Conservation (phyloP, 2,797 vertebrate species). For the Coregonus ussuriensis region DNA sequence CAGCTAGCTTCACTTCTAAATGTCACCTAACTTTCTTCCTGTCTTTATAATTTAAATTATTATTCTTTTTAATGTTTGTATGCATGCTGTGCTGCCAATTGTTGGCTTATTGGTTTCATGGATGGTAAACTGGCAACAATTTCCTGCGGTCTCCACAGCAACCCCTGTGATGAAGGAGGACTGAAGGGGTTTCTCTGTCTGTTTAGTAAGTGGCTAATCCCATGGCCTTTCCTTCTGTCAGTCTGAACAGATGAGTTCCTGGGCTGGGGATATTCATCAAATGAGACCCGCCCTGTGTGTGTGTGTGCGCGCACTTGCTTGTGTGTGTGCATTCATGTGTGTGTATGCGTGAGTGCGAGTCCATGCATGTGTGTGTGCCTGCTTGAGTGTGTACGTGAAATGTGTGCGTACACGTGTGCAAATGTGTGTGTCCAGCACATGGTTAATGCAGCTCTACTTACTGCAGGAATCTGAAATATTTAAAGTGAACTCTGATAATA, state of each 20-base stretch:
- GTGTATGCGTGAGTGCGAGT: not conserved
- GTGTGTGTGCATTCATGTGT: not conserved
- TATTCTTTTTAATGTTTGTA: not conserved
- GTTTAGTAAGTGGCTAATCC: conserved; percentile 64
- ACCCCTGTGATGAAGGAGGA: conserved; percentile 60
- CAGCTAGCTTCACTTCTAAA: conserved; percentile 7
- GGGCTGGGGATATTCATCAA: conserved; percentile 55
- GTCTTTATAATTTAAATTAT: conserved; percentile 8
- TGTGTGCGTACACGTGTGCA: not conserved
- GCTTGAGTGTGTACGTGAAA: not conserved
- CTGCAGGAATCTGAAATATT: conserved; percentile 12
- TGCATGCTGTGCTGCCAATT: not conserved
- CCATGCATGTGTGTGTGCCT: not conserved
- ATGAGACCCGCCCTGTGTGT: conserved; percentile 9
- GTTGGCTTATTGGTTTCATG: not conserved
- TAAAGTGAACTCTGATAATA: conserved; percentile 23
- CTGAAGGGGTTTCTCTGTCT: conserved; percentile 23
- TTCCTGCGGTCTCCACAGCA: conserved; percentile 45
- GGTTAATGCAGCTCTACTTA: not conserved
- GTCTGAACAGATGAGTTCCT: conserved; percentile 58
- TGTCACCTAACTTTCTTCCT: not conserved
- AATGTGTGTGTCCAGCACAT: not conserved
- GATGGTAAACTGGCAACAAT: conserved; percentile 15
- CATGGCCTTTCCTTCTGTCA: conserved; percentile 67
- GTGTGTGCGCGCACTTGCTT: not conserved